phyloP scores from a whole-genome alignment of 2,113 vertebrate genomes.

The Phocoena phocoena region DNA sequence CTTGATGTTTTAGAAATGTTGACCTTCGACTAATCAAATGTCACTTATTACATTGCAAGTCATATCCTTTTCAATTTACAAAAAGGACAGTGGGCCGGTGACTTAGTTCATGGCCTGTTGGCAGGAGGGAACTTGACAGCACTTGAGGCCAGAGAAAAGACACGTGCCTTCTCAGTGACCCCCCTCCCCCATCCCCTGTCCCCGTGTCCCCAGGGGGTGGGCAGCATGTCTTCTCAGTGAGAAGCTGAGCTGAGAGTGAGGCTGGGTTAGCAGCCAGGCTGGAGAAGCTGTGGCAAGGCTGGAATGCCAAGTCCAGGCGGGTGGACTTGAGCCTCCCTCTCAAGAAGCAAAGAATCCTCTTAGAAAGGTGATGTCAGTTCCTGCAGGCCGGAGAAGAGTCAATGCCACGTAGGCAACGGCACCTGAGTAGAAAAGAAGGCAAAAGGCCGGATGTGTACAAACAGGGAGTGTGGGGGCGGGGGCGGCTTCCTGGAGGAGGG shows the following conservation, averaged over 20 bases:
- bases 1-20: constrained; percentile 62
- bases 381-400: not conserved
- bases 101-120: not conserved
- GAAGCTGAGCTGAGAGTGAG: not conserved
- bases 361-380: not conserved
- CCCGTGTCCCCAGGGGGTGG: not conserved
- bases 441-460: too few relatives aligned
- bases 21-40: constrained; percentile 56
- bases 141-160: not conserved
- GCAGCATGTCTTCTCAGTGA: not conserved
- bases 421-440: not conserved
- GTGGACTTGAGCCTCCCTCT: not conserved
- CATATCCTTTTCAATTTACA: constrained; percentile 36
- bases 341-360: not conserved
- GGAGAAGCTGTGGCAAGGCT: not conserved
- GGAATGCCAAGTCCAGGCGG: not conserved
- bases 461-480: too few relatives aligned
- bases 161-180: not conserved
- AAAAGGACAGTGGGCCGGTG: not conserved
- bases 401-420: fast-evolving
- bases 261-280: not conserved
- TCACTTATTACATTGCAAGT: constrained; percentile 57
- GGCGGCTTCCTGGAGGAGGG: not conserved
- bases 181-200: not conserved
- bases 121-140: not conserved